Evolutionary conservation across 2,797 vertebrate genomes (phyloP).

Genomic region (Siniperca undulata): DNA sequence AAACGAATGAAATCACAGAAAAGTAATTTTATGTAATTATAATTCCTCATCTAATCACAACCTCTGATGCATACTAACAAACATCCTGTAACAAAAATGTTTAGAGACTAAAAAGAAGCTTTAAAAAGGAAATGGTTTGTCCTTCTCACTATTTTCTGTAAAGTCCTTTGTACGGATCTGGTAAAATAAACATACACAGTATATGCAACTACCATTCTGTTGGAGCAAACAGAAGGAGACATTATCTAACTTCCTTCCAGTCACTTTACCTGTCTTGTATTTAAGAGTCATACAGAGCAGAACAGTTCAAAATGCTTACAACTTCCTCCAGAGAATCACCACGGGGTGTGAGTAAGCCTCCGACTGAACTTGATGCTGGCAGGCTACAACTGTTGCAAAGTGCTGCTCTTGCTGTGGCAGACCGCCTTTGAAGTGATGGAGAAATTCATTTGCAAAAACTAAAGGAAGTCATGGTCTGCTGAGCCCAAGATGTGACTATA

Average conservation of each 20-base stretch:
- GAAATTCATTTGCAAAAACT: slow-evolving; percentile 65
- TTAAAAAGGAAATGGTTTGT: not conserved
- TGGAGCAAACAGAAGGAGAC: not conserved
- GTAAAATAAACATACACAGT: not conserved
- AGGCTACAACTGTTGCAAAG: slow-evolving; percentile 58
- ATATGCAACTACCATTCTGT: not conserved
- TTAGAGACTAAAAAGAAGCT: not conserved
- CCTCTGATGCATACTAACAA: slow-evolving; percentile 12
- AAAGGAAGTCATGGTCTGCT: slow-evolving; percentile 55
- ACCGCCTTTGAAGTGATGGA: slow-evolving; percentile 67
- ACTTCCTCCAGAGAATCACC: slow-evolving; percentile 45
- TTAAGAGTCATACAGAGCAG: slow-evolving; percentile 37
- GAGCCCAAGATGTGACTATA: slow-evolving; percentile 40
- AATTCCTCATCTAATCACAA: not conserved
- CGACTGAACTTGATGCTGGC: slow-evolving; percentile 52
- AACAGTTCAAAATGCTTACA: slow-evolving; percentile 42
- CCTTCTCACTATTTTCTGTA: not conserved
- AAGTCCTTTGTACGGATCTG: not conserved
- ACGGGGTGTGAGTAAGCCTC: slow-evolving; percentile 40
- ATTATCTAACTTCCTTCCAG: slow-evolving; percentile 3
- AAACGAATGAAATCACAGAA: slow-evolving; percentile 16
- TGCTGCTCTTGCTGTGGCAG: slow-evolving; percentile 50
- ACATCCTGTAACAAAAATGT: not conserved
- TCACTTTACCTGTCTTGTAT: slow-evolving; percentile 15
- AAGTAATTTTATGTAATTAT: slow-evolving; percentile 24